phyloP scores from a whole-genome alignment of 2,888 invertebrate species.

The Schrankia costaestrigalis region DNA sequence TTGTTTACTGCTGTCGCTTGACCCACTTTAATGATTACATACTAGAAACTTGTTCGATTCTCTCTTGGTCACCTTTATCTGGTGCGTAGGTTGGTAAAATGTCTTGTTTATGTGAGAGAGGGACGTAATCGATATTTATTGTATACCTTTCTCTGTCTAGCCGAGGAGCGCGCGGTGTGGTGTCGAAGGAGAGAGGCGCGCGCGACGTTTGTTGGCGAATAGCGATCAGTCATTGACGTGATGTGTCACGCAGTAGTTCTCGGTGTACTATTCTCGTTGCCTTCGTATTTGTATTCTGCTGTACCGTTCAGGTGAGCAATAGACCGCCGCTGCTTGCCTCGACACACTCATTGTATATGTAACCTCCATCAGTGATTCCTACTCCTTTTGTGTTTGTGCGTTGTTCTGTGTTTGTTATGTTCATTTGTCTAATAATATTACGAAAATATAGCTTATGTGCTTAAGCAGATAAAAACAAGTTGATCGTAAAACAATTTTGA shows the following conservation, averaged over 20 bases:
- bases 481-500: too few relatives aligned
- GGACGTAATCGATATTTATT: too few relatives aligned
- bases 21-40: background rate
- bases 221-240: conserved; percentile 39
- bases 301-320: conserved; percentile 70
- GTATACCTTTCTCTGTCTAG: conserved; percentile 14
- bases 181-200: conserved; percentile 16
- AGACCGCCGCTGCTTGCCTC: conserved; percentile 7
- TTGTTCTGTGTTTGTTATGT: conserved; percentile 8
- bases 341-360: conserved; percentile 2
- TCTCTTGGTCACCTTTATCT: conserved; percentile 9
- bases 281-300: conserved; percentile 69
- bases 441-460: too few relatives aligned
- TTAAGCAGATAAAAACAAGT: too few relatives aligned
- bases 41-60: background rate
- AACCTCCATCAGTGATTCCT: conserved; percentile 3
- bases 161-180: conserved; percentile 9
- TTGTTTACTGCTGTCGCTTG: too few relatives aligned
- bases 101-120: conserved; percentile 16
- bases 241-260: conserved; percentile 74
- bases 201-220: conserved; percentile 11
- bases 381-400: background rate
- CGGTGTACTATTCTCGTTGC: conserved; percentile 69
- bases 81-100: conserved; percentile 1
- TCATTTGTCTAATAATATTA: too few relatives aligned